Percentiles rank a stretch among this genome's conserved stretches.
These are phyloP conservation scores for Mergus octosetaceus DNA, from an alignment of 2,797 vertebrate genomes.

Conservation along the genomic window DNA sequence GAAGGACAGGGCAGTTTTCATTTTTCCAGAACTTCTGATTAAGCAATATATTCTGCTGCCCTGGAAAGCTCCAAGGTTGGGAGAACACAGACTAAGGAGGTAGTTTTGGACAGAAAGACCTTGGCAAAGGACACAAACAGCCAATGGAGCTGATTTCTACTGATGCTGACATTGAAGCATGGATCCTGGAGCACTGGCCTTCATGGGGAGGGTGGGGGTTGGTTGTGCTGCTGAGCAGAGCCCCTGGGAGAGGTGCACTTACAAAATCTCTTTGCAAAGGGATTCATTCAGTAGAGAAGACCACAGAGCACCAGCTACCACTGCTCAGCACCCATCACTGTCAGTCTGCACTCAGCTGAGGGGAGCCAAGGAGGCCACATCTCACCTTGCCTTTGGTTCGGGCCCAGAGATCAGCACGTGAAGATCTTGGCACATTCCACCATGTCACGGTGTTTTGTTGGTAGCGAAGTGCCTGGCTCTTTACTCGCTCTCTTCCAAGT, in stretches of 20 bases:
- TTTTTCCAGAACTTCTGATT: background rate
- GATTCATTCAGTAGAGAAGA: background rate
- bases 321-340: background rate
- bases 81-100: background rate
- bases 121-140: background rate
- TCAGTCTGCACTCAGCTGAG: background rate
- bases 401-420: background rate
- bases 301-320: background rate
- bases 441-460: fast-evolving
- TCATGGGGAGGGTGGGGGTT: fast-evolving
- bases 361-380: background rate
- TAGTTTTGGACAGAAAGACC: background rate
- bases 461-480: background rate
- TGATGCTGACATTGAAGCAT: background rate
- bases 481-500: background rate
- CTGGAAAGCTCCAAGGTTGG: background rate
- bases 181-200: background rate
- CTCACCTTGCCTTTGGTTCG: background rate
- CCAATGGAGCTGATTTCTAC: background rate
- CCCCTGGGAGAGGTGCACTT: background rate
- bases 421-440: no score
- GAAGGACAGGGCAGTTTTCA: background rate
- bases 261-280: background rate
- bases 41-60: background rate
- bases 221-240: background rate